Evolutionary conservation across 2,797 vertebrate species (phyloP).

Genomic region (Paguma larvata): DNA sequence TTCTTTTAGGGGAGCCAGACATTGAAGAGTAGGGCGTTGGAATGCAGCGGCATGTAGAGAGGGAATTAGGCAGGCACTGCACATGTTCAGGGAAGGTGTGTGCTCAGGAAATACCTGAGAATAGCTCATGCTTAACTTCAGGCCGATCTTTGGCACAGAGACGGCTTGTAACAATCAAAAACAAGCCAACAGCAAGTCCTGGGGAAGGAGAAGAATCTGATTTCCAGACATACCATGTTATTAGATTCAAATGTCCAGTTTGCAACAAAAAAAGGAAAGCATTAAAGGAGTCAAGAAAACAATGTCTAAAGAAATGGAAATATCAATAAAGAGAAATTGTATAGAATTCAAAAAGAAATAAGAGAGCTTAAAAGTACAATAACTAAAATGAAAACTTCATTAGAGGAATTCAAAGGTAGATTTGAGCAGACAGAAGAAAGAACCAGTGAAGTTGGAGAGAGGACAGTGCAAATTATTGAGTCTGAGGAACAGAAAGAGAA

Average conservation of each 20-base stretch:
- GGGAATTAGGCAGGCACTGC: neutral
- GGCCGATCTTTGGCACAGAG: neutral
- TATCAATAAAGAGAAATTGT: neutral
- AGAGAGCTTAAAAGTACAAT: neutral
- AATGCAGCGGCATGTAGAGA: neutral
- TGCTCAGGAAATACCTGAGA: neutral
- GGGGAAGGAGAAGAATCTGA: neutral
- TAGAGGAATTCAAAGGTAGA: neutral
- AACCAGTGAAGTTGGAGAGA: neutral
- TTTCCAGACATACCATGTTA: neutral
- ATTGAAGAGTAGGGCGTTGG: neutral
- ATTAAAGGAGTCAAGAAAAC: neutral
- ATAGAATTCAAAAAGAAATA: neutral
- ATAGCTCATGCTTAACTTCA: neutral
- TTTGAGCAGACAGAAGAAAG: neutral
- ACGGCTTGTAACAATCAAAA: neutral
- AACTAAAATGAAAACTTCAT: neutral
- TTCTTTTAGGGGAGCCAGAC: neutral
- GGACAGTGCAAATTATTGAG: neutral
- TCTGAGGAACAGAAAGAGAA: conserved; percentile 20
- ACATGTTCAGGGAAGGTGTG: neutral
- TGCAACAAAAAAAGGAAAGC: neutral
- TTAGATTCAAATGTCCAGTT: neutral
- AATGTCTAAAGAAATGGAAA: neutral
- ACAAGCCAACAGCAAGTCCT: neutral